A percentile compares a stretch with the other conserved stretches of the same genome.
phyloP scores from a whole-genome alignment of 2,797 vertebrate genomes.

The Pangasius krempfi region DNA sequence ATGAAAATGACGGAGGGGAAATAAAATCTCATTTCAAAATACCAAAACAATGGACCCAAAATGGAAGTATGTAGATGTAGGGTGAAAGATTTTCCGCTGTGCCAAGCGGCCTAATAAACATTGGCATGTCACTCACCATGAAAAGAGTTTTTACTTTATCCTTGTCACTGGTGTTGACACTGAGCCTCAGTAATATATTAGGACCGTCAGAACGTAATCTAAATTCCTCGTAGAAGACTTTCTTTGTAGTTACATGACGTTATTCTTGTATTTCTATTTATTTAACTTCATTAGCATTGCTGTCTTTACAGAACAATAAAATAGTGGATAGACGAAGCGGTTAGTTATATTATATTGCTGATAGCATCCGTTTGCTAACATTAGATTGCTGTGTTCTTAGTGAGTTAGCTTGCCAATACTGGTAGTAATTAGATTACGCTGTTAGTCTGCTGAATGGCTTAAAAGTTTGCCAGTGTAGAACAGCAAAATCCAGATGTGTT shows the following conservation, averaged over 20 bases:
- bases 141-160: background rate
- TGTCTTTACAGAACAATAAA: background rate
- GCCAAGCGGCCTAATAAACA: background rate
- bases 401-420: background rate
- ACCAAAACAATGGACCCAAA: background rate
- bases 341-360: background rate
- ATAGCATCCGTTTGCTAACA: background rate
- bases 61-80: background rate
- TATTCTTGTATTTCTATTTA: background rate
- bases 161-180: background rate
- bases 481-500: background rate
- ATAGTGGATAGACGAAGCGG: background rate
- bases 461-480: background rate
- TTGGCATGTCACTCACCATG: background rate
- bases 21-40: constrained; percentile 1
- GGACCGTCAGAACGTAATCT: background rate
- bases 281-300: background rate
- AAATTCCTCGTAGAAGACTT: background rate
- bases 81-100: background rate
- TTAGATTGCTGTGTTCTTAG: background rate
- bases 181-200: background rate
- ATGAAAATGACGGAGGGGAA: constrained; percentile 7
- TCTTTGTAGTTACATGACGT: background rate
- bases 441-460: background rate
- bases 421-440: background rate